Evolutionary conservation across 2,888 invertebrate genomes (phyloP).

Genomic region (Oscheius sp.): DNA sequence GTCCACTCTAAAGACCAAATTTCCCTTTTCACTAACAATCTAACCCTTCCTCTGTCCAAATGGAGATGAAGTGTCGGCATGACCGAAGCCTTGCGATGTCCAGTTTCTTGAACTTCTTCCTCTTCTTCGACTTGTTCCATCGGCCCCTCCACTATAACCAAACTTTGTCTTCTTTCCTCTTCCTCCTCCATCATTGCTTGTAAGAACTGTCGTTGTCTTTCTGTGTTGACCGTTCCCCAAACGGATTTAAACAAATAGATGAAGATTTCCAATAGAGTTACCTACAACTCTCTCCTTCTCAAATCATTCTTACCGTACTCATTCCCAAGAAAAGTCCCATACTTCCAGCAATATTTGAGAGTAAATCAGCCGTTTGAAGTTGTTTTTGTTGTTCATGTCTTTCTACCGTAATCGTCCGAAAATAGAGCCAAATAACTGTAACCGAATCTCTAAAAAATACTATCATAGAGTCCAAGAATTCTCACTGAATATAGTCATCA

Average conservation of each 20-base stretch:
- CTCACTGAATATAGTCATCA: slow-evolving; percentile 32
- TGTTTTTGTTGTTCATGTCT: slow-evolving; percentile 59
- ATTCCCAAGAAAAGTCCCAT: slow-evolving; percentile 64
- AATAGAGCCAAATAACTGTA: slow-evolving; percentile 41
- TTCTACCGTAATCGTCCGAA: slow-evolving; percentile 53
- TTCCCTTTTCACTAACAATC: slow-evolving; percentile 19
- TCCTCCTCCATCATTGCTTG: slow-evolving; percentile 45
- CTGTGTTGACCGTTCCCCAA: slow-evolving; percentile 54
- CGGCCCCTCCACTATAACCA: slow-evolving; percentile 50
- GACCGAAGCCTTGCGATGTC: slow-evolving; percentile 18
- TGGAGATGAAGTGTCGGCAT: slow-evolving; percentile 44
- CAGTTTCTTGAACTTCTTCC: neutral
- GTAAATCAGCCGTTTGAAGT: slow-evolving; percentile 56
- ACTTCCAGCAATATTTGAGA: slow-evolving; percentile 61
- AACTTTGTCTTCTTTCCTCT: slow-evolving; percentile 43
- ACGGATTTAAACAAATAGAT: slow-evolving; percentile 58
- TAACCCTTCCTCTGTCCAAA: slow-evolving; percentile 41
- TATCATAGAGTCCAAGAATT: neutral
- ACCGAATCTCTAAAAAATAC: slow-evolving; percentile 32
- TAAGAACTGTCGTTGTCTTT: slow-evolving; percentile 56
- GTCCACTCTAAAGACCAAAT: neutral
- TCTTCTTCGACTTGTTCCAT: slow-evolving; percentile 14
- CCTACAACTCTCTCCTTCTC: slow-evolving; percentile 15
- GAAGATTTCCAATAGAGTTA: slow-evolving; percentile 60
- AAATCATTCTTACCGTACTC: slow-evolving; percentile 46